Evolutionary conservation across 2,113 vertebrate species (phyloP), one percentile per base, ranked within the genome.

Genomic region (Cochlearius cochlearius): DNA sequence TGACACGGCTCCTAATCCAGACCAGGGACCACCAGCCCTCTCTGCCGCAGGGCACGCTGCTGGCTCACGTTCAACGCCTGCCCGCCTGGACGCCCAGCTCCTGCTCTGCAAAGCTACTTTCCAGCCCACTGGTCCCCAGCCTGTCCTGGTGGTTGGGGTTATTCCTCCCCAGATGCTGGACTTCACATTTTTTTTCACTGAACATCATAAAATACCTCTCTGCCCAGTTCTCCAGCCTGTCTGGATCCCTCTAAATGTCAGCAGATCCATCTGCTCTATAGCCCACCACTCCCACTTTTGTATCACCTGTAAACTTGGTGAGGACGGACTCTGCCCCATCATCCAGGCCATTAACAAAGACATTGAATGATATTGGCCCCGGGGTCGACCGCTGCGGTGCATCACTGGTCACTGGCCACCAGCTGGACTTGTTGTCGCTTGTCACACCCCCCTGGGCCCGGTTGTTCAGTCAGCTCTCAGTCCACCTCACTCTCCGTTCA

Each of bases 301-400:
- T 45, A 36, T 34, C n/a, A 2, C 23, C 36, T 17, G 9, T 72
- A 25, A 39, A 29, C 21, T 39, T 49, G n/a, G 17, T 56, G 47
- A 63, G 41, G 17, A 43, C 5, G 8, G 10, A 41, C 36, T 67
- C 63, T 77, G 32, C 10, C 8, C 19, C 62, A 15, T 38, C 10
- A 13, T 20, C 62, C 55, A 67, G 38, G 53, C 27, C 34, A 13
- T 45, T 34, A 29, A 52, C 8, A 38, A 73, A 59, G 39, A 29
- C 34, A 1, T 45, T 21, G 36, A 82, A 55, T 30, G 6, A 16
- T 36, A 18, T 10, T 68, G 34, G 20, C 7, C 4, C 20, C 18
- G 2, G 2, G 34, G 15, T 12, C 1, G 2, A n/a, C 9, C 26
- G 9, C 8, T 25, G 23, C 17, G 4, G 9, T 39, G 7, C 60